Base-by-base conservation (phyloP, 2,888 invertebrate species). In the Tenthredo scrophulariae region DNA sequence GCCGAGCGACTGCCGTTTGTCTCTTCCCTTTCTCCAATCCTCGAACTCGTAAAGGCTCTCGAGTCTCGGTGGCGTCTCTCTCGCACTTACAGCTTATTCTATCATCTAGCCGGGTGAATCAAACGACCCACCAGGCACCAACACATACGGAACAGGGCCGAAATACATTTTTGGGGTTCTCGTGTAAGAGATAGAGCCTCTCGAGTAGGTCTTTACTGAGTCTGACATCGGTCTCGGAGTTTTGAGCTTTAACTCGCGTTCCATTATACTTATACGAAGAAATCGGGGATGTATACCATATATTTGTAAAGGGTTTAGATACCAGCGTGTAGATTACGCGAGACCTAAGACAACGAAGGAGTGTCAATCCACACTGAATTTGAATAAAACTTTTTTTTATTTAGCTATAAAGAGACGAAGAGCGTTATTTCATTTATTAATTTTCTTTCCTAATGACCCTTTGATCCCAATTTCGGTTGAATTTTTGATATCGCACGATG, bases 1-100 rank as follows among this genome's bases (percentile, higher is more conserved):
- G 91, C 90, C 91, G 92, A 91, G 92, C 91, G 92, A 92, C 92
- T 92, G 91, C 89, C 90, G 90, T 89, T 88, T 88, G 84, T 85
- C 87, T 83, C 86, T 74, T 85, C 85, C 67, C 84, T 84, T 86
- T 80, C 84, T 84, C 79, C 86, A 84, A 43, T 13, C 85, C 74
- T 75, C 74, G 84, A 62, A 58, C 83, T 54, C 79, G 58, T 46
- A 74, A 77, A 82, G 74, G n/a, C 84, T 70, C 33, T 79, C 40
- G 40, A 54, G 43, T 50, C 72, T 43, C 84, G 74, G 65, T 80
- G 33, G 70, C 72, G 84, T 87, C 80, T 85, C 62, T 67, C 84
- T 43, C 85, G 67, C 82, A 84, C 82, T 84, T 33, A 33, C 33
- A 26, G 33, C 67, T 33, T 29, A 22, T 74, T 43, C 43, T 22